Conservation (phyloP, 2,113 vertebrate genomes). For the Dissostichus mawsoni region DNA sequence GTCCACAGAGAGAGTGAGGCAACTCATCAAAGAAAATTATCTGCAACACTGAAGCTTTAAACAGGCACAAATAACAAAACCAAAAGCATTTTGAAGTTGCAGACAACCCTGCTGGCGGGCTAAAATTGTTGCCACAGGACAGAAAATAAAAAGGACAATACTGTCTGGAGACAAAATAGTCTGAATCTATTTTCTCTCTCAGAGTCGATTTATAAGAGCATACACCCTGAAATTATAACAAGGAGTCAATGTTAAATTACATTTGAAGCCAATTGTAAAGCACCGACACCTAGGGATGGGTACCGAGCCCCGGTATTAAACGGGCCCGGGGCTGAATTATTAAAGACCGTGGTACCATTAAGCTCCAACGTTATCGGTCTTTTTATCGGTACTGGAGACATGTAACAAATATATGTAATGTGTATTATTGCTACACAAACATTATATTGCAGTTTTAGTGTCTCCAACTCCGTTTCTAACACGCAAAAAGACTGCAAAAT, state of each 20-base stretch:
- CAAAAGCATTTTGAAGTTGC: conserved; percentile 28
- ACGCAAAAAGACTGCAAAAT: too few species aligned
- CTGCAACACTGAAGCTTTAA: conserved; percentile 11
- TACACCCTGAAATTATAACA: conserved; percentile 44
- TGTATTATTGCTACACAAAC: too few species aligned
- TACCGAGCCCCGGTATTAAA: too few species aligned
- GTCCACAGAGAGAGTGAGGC: conserved; percentile 27
- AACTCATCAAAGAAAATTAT: conserved; percentile 45
- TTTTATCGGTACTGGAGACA: too few species aligned
- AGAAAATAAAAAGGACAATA: conserved; percentile 46
- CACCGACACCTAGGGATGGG: not conserved
- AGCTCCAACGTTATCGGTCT: too few species aligned
- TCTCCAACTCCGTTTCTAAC: too few species aligned
- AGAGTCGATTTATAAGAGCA: conserved; percentile 42
- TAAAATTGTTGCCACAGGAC: conserved; percentile 37
- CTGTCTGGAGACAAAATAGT: conserved; percentile 38
- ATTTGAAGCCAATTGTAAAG: conserved; percentile 7
- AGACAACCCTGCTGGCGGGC: not conserved
- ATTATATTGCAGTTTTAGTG: too few species aligned
- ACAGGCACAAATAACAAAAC: conserved; percentile 30
- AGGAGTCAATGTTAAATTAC: conserved; percentile 19
- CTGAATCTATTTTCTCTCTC: conserved; percentile 57
- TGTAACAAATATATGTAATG: too few species aligned
- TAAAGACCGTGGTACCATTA: too few species aligned
- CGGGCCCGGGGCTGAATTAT: too few species aligned